phyloP scores from a whole-genome alignment of 2,797 vertebrate species.

The Darevskia mixta region DNA sequence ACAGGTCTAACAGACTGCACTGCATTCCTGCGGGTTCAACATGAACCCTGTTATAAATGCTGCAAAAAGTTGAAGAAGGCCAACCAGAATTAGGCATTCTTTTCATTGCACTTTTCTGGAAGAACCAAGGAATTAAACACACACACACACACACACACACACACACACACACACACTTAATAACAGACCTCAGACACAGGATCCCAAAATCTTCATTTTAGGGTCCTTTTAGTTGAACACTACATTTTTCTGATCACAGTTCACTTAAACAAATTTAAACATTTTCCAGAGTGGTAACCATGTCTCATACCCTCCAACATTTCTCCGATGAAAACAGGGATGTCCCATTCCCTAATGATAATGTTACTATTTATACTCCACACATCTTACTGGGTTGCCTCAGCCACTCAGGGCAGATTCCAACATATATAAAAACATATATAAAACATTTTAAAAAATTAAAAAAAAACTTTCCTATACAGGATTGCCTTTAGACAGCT shows the following conservation, averaged over 20 bases:
- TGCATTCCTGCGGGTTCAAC: conserved; percentile 32
- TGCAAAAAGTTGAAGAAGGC: not conserved
- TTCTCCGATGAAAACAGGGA: no score
- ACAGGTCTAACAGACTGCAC: conserved; percentile 38
- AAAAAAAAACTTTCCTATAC: no score
- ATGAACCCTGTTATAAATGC: not conserved
- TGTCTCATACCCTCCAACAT: not conserved
- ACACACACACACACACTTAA: not conserved
- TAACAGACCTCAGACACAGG: not conserved
- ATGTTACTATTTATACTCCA: no score
- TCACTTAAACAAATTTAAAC: not conserved
- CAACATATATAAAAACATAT: no score
- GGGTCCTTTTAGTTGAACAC: not conserved
- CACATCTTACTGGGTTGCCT: no score
- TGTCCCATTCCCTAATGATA: no score
- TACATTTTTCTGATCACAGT: not conserved
- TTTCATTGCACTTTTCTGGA: not conserved
- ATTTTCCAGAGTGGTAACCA: not conserved
- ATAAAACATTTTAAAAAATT: no score
- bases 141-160: not conserved
- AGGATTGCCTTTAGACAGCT: no score
- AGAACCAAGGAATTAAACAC: not conserved
- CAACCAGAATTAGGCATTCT: not conserved
- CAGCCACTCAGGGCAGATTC: no score
- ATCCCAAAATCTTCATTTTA: not conserved